phyloP scores from a whole-genome alignment of 2,113 vertebrate genomes.

The Ceyx cyanopectus region DNA sequence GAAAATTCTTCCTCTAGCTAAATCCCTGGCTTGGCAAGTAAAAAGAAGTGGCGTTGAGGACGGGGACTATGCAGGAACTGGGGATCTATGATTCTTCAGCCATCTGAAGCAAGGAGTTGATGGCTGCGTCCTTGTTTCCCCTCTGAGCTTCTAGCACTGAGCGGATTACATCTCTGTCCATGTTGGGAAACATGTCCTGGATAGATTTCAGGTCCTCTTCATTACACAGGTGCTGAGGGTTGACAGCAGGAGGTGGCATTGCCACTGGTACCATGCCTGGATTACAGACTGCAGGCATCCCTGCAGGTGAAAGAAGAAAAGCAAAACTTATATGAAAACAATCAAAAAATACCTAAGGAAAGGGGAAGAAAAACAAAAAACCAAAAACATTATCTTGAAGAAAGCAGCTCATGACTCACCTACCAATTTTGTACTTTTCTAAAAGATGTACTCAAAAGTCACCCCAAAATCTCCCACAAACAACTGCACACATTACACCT shows the following conservation, averaged over 20 bases:
- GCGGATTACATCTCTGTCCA: constrained; percentile 93
- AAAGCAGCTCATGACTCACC: not conserved
- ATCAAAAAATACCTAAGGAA: not conserved
- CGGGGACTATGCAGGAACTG: not conserved
- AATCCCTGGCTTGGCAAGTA: constrained; percentile 73
- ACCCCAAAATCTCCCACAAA: not conserved
- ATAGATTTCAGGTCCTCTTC: constrained; percentile 94
- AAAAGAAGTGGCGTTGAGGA: not conserved
- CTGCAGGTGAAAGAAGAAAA: constrained; percentile 67
- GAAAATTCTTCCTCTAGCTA: constrained; percentile 70
- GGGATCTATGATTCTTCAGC: constrained; percentile 89
- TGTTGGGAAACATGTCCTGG: constrained; percentile 97
- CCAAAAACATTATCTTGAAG: not conserved
- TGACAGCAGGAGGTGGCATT: constrained; percentile 80
- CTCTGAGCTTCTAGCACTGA: constrained; percentile 95
- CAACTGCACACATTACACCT: not conserved
- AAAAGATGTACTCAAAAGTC: not conserved
- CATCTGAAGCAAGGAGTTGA: constrained; percentile 98
- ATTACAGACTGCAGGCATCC: constrained; percentile 90
- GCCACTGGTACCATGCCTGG: constrained; percentile 90
- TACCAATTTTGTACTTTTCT: not conserved
- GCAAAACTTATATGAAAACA: not conserved
- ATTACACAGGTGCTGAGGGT: constrained; percentile 80
- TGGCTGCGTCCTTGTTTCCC: constrained; percentile 91
- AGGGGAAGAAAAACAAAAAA: accelerated